These are phyloP conservation scores for Palythoa grandis DNA, from an alignment of 92 coral and sea anemone species.

Conservation along the genomic window DNA sequence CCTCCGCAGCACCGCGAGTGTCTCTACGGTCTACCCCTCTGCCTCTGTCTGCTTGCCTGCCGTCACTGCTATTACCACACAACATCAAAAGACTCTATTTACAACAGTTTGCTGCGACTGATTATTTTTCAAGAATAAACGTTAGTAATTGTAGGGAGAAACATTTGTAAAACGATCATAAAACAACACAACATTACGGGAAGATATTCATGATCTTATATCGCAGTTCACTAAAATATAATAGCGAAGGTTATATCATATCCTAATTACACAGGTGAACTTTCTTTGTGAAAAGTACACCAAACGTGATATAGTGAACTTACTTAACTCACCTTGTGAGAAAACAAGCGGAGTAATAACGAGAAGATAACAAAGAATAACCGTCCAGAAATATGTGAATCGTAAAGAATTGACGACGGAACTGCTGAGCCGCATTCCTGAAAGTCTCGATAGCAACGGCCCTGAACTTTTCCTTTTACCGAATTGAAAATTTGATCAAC, in stretches of 20 bases:
- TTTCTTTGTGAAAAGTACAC: not conserved
- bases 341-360: not conserved
- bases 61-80: no score
- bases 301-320: not conserved
- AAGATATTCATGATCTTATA: no score
- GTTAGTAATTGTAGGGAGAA: no score
- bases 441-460: slow-evolving; percentile 19
- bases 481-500: not conserved
- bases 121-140: no score
- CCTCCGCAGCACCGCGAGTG: no score
- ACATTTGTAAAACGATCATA: no score
- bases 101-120: no score
- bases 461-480: not conserved
- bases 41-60: no score
- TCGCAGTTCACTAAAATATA: no score
- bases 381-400: not conserved
- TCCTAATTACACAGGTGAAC: not conserved
- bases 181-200: no score
- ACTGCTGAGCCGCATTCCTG: slow-evolving; percentile 13
- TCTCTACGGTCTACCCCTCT: no score
- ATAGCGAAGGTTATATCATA: not conserved
- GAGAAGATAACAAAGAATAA: not conserved
- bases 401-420: not conserved
- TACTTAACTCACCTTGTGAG: slow-evolving; percentile 12
- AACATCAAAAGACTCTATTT: no score